Evolutionary conservation across 1,140 invertebrate genomes (phyloP), one percentile per base, ranked within the genome.

Genomic region (Bombyx mandarina): DNA sequence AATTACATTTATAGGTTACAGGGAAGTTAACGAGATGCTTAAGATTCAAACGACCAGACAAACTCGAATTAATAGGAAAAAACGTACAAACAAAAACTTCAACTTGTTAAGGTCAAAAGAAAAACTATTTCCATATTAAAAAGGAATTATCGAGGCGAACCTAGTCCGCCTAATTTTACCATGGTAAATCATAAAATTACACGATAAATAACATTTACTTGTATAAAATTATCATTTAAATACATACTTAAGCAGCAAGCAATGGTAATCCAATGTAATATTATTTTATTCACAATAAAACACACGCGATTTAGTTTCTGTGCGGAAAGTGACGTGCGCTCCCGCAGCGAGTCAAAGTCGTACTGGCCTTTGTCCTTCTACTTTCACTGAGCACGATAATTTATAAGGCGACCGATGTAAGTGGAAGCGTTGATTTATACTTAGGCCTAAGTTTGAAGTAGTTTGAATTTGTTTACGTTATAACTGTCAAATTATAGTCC

Each of bases 231-330:
- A 73, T 69, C 64, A 76, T 63, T 57, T 74, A 72, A 72, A 68
- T 62, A 79, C 79, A 78, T 79, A 80, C 77, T 85, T 79, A 77
- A 74, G 74, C 72, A 74, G 78, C 70, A 56, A 63, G 54, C 62
- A 47, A 35, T 66, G 57, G 64, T 62, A 51, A 51, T 35, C 68
- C 61, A 62, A 66, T 71, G 65, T 59, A 58, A 61, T 60, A 69
- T 58, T 62, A 63, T 52, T 49, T 51, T 35, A 35, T 35, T 63
- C 56, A 62, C 50, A 50, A 46, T 61, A 69, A 61, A 60, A 55
- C 62, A 69, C 61, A 59, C 62, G 60, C 67, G 61, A 44, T 10
- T 26, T 43, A 49, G 8, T 43, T 45, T 52, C 12, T 12, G 46
- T 35, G 2, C 26, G 26, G 26, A 3, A 35, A 56, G 57, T 56